A percentile compares a stretch with the other conserved stretches of the same genome.
Evolutionary conservation across 2,888 invertebrate genomes (phyloP).

Genomic region (Tuta absoluta): DNA sequence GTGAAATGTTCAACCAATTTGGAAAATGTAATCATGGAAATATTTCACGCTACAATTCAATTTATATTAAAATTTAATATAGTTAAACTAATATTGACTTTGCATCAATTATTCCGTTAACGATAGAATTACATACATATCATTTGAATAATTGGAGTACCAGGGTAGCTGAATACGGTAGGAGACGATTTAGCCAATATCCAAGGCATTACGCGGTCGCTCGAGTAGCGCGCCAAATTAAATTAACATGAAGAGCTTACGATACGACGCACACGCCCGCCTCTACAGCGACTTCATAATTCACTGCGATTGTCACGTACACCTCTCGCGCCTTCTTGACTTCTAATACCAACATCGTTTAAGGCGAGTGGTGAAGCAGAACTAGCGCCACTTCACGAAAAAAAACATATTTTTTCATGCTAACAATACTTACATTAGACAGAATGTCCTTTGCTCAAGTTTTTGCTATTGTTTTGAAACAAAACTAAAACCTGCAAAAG

Average conservation of each 20-base stretch:
- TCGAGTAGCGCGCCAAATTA: conserved; percentile 59
- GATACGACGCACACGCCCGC: conserved; percentile 50
- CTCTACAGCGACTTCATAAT: conserved; percentile 51
- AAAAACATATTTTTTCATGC: no score
- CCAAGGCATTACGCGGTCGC: conserved; percentile 47
- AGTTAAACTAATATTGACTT: neutral
- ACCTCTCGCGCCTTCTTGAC: conserved; percentile 47
- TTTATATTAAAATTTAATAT: conserved; percentile 1
- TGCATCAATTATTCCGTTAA: conserved; percentile 27
- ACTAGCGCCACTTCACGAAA: no score
- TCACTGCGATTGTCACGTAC: conserved; percentile 45
- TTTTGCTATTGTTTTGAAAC: no score
- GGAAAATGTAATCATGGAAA: neutral
- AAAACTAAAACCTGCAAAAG: no score
- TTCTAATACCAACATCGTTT: conserved; percentile 41
- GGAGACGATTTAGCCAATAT: conserved; percentile 56
- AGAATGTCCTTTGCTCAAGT: no score
- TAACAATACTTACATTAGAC: no score
- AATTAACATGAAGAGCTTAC: conserved; percentile 65
- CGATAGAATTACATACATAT: conserved; percentile 34
- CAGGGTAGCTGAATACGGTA: conserved; percentile 43
- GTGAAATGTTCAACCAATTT: neutral
- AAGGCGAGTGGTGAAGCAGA: no score
- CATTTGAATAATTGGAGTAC: conserved; percentile 53
- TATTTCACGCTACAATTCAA: neutral